These are phyloP conservation scores for Pollicipes pollicipes DNA, from an alignment of 1,140 invertebrate genomes.

Conservation along the genomic window DNA sequence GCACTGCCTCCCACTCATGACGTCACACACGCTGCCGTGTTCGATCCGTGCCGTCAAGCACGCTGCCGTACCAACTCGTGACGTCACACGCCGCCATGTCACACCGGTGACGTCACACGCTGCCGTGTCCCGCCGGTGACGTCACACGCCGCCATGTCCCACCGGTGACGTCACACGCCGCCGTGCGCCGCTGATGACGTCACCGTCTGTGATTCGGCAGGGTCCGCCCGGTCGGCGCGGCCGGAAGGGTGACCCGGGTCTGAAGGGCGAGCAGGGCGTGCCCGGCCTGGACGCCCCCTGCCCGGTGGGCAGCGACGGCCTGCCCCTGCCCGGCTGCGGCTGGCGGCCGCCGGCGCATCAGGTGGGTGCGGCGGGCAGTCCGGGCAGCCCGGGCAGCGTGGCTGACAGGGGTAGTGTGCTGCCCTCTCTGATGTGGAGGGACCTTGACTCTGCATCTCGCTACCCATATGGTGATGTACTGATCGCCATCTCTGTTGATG, in stretches of 20 bases:
- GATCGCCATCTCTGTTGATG: no score
- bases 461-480: no score
- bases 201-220: conserved; percentile 32
- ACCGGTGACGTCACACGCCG: conserved; percentile 9
- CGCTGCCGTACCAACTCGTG: no score
- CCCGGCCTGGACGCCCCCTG: conserved; percentile 93
- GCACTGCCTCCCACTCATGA: no score
- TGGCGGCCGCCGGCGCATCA: conserved; percentile 45
- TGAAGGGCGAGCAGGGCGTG: conserved; percentile 85
- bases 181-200: conserved; percentile 13
- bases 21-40: no score
- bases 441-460: no score
- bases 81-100: no score
- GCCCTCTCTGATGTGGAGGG: no score
- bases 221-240: conserved; percentile 74
- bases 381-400: background rate
- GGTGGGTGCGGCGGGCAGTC: background rate
- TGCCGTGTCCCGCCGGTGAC: background rate
- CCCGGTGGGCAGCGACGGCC: conserved; percentile 78
- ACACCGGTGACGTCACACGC: no score
- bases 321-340: conserved; percentile 83
- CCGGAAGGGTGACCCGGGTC: conserved; percentile 70
- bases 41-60: no score
- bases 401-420: background rate
- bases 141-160: no score